Conservation (phyloP, 2,888 invertebrate genomes). For the Ptychoptera contaminata region DNA sequence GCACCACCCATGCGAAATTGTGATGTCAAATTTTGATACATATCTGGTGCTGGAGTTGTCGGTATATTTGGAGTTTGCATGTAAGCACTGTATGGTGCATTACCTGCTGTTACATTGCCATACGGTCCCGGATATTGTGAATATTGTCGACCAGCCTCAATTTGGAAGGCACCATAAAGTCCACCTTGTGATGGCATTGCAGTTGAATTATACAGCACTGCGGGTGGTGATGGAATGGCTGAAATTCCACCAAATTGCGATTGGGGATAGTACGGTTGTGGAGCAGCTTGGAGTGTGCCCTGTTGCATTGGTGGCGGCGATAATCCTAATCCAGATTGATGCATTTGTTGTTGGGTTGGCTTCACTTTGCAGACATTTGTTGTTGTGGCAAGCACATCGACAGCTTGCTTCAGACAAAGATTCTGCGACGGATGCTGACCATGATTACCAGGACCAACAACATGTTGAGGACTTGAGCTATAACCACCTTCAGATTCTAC, state of each 20-base stretch:
- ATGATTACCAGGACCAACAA: constrained; percentile 4
- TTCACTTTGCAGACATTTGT: constrained; percentile 72
- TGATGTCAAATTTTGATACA: constrained; percentile 46
- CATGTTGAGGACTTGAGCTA: constrained; percentile 34
- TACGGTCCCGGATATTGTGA: constrained; percentile 65
- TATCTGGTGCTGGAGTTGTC: constrained; percentile 49
- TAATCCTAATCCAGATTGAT: constrained; percentile 29
- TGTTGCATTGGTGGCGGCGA: constrained; percentile 49
- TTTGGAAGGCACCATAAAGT: constrained; percentile 69
- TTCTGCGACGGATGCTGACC: constrained; percentile 31
- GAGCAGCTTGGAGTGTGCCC: constrained; percentile 36
- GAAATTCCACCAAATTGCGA: constrained; percentile 62
- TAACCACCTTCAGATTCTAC: constrained; percentile 37
- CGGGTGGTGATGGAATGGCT: constrained; percentile 74
- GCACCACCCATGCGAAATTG: constrained; percentile 47
- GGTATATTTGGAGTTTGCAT: constrained; percentile 43
- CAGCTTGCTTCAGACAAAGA: constrained; percentile 28
- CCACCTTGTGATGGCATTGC: constrained; percentile 56
- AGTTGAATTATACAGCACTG: constrained; percentile 66
- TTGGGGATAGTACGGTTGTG: constrained; percentile 47
- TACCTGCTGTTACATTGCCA: constrained; percentile 27
- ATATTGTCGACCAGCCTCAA: constrained; percentile 59
- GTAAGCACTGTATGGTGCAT: constrained; percentile 57
- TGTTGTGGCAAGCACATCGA: constrained; percentile 37
- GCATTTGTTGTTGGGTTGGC: constrained; percentile 60